Evolutionary conservation across 2,797 vertebrate genomes (phyloP), one percentile per base, ranked within the genome.

Genomic region (Vespertilio murinus): DNA sequence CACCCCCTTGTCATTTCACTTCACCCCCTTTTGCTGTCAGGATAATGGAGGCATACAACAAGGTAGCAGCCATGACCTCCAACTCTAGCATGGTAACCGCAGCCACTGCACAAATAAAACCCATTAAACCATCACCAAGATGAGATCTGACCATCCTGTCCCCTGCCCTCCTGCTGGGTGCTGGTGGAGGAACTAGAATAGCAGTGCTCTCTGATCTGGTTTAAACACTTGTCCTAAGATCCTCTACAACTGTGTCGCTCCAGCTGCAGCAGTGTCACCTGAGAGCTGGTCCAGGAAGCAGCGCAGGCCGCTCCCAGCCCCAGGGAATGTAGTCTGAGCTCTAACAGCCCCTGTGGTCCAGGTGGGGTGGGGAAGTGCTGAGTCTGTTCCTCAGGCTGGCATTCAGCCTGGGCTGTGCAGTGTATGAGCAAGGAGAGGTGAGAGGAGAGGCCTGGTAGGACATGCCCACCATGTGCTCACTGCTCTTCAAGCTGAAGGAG

Each of bases 91-190:
- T 4, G 45, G 49, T 42, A 22, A 69, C 2, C 0, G 10, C 67
- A 35, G 16, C n/a, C 28, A n/a, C 5, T 5, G 2, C 8, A 54
- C 65, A 85, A 23, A n/a, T 77, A 69, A 75, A 64, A 40, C 35
- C 18, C 14, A 14, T 56, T 33, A 49, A 35, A 35, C 33, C 67
- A 30, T 73, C 47, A 6, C n/a, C 56, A 49, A 86, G 16, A 25
- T 35, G 71, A 74, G 47, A 75, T 33, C 9, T 78, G 67, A 38
- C 79, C 30, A 4, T n/a, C 30, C 45, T 49, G 8, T 5, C n/a
- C n/a, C 74, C 0, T 0, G 22, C 33, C 14, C 23, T 13, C 11
- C 3, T 2, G 2, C 28, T 5, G 0, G 6, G 1, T 77, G 25
- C 56, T 33, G 3, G 6, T 40, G 52, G 23, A 17, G 22, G 52